phyloP scores from a whole-genome alignment of 2,113 vertebrate species.

The Ptyas mucosa region DNA sequence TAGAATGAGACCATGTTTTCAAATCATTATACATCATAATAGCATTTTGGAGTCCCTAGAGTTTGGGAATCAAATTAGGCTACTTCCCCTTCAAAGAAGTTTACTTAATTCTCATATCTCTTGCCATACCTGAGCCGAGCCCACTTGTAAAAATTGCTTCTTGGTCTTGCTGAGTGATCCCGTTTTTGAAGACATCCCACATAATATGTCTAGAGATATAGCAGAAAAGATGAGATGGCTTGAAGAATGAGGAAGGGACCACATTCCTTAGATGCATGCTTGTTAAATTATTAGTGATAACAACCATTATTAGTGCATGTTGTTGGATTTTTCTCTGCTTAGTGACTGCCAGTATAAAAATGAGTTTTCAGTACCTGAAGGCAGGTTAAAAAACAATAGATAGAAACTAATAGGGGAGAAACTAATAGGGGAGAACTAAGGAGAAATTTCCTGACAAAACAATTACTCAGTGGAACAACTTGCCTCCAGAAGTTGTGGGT shows the following conservation, averaged over 20 bases:
- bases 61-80: conserved; percentile 22
- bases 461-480: not conserved
- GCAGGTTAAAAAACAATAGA: too few species aligned
- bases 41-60: conserved; percentile 33
- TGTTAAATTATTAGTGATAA: conserved; percentile 59
- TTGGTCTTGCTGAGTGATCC: conserved; percentile 48
- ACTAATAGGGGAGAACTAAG: too few species aligned
- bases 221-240: conserved; percentile 41
- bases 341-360: conserved; percentile 54
- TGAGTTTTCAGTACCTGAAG: conserved; percentile 39
- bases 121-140: not conserved
- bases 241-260: conserved; percentile 33
- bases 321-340: conserved; percentile 46
- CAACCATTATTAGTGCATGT: conserved; percentile 44
- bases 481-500: not conserved
- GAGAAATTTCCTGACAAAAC: not conserved
- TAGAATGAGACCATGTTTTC: not conserved
- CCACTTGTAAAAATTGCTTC: conserved; percentile 36
- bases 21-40: conserved; percentile 1
- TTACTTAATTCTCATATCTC: not conserved
- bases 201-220: conserved; percentile 34
- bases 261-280: conserved; percentile 43
- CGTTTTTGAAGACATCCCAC: conserved; percentile 39
- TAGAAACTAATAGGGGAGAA: not conserved
- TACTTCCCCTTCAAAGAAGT: conserved; percentile 34